Conservation (phyloP, 2,113 vertebrate species). For the Cochlearius cochlearius region DNA sequence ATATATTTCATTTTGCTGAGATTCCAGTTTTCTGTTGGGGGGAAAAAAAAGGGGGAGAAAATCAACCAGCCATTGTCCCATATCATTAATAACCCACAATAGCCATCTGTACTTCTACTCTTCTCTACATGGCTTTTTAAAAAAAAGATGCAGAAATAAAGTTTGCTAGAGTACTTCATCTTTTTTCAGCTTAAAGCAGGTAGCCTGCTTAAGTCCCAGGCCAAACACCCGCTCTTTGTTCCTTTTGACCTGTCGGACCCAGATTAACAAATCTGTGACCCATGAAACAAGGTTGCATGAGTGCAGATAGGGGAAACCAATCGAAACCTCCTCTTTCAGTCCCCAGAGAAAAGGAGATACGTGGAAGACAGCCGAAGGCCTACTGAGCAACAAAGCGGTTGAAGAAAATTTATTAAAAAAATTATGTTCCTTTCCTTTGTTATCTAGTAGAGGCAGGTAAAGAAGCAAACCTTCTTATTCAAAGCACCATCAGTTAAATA, state of each 20-base stretch:
- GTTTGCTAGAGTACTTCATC: background rate
- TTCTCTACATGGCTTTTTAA: background rate
- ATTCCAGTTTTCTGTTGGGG: background rate
- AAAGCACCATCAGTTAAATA: background rate
- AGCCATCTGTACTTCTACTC: background rate
- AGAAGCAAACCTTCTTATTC: background rate
- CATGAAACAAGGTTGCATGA: constrained; percentile 24
- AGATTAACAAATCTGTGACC: constrained; percentile 58
- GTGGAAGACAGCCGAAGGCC: constrained; percentile 14
- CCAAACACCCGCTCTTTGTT: background rate
- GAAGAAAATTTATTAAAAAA: background rate
- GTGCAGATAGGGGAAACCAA: background rate
- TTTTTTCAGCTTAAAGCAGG: background rate
- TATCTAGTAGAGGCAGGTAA: background rate
- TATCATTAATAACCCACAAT: background rate
- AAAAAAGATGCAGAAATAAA: background rate
- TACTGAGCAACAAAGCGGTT: background rate
- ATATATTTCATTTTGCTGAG: background rate
- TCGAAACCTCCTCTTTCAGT: background rate
- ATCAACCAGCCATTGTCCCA: background rate
- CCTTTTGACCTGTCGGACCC: constrained; percentile 6
- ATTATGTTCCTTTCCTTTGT: constrained; percentile 10
- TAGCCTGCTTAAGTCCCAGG: constrained; percentile 5
- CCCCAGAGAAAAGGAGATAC: background rate
- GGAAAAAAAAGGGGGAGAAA: rapidly evolving